These are phyloP conservation scores for Ricordea florida DNA, from an alignment of 92 coral and sea anemone species.

Conservation along the genomic window DNA sequence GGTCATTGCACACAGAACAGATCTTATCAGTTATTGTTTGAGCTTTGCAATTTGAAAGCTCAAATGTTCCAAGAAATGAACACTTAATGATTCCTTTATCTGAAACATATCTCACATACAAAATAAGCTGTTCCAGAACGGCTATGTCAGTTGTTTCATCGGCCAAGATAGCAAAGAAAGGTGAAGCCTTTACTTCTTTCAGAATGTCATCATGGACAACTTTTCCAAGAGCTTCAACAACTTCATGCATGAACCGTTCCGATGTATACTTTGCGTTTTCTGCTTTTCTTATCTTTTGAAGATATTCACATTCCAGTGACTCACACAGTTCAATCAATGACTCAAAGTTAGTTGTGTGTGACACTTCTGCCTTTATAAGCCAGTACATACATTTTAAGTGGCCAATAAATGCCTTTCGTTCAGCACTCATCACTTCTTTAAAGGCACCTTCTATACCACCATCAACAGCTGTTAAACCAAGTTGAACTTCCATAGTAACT, in stretches of 20 bases:
- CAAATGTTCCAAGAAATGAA: not conserved
- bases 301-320: slow-evolving; percentile 8
- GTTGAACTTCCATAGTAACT: not conserved
- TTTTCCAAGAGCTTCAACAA: not conserved
- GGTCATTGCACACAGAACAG: not conserved
- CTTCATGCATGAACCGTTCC: not conserved
- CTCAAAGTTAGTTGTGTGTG: slow-evolving; percentile 47
- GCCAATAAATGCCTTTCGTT: slow-evolving; percentile 1
- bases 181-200: not conserved
- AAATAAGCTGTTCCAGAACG: not conserved
- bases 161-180: not conserved
- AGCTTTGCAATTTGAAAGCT: slow-evolving; percentile 9
- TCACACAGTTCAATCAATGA: slow-evolving; percentile 7
- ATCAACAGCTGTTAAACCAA: not conserved
- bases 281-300: not conserved
- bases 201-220: not conserved
- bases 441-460: not conserved
- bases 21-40: slow-evolving; percentile 12
- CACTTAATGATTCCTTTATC: not conserved
- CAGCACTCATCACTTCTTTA: not conserved
- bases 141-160: slow-evolving; percentile 8
- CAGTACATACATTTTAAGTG: slow-evolving; percentile 15
- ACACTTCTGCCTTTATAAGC: not conserved
- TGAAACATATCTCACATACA: not conserved
- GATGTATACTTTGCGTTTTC: slow-evolving; percentile 9